Percentiles rank a stretch among this genome's conserved stretches.
Evolutionary conservation across 2,888 invertebrate genomes (phyloP).

Genomic region (Anagyrus pseudococci): DNA sequence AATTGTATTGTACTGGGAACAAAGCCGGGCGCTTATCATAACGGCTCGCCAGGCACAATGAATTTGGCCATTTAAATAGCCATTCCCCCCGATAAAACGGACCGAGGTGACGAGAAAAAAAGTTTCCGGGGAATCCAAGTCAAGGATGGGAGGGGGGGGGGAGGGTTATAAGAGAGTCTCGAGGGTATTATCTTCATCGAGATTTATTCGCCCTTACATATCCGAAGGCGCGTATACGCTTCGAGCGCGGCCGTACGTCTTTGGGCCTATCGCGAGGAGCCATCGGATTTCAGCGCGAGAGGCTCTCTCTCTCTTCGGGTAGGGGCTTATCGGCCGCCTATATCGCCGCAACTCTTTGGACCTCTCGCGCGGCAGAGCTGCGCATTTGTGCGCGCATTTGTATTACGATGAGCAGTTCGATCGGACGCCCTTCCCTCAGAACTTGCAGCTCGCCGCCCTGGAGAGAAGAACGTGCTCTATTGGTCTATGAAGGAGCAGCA

Average conservation of each 20-base stretch:
- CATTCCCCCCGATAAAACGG: no score
- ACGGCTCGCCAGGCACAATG: slow-evolving; percentile 19
- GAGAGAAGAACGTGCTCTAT: no score
- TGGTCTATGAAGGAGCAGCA: no score
- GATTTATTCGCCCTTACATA: slow-evolving; percentile 25
- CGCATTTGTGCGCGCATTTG: no score
- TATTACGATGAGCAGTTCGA: no score
- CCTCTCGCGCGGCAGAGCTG: no score
- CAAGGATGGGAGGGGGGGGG: not conserved
- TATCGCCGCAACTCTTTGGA: no score
- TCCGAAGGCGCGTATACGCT: not conserved
- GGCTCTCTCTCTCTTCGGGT: no score
- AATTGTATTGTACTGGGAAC: slow-evolving; percentile 34
- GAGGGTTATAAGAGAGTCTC: no score
- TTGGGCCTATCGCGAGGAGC: slow-evolving; percentile 21
- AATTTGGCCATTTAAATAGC: slow-evolving; percentile 16
- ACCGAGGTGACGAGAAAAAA: not conserved
- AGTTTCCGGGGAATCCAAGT: not conserved
- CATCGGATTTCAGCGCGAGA: slow-evolving; percentile 35
- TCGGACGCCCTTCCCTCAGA: no score
- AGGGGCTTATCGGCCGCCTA: slow-evolving; percentile 47
- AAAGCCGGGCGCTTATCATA: slow-evolving; percentile 26
- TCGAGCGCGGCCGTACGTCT: slow-evolving; percentile 10
- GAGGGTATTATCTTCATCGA: slow-evolving; percentile 33
- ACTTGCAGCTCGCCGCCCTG: no score